Evolutionary conservation across 2,113 vertebrate genomes (phyloP), one percentile per base, ranked within the genome.

Genomic region (Rhea pennata): DNA sequence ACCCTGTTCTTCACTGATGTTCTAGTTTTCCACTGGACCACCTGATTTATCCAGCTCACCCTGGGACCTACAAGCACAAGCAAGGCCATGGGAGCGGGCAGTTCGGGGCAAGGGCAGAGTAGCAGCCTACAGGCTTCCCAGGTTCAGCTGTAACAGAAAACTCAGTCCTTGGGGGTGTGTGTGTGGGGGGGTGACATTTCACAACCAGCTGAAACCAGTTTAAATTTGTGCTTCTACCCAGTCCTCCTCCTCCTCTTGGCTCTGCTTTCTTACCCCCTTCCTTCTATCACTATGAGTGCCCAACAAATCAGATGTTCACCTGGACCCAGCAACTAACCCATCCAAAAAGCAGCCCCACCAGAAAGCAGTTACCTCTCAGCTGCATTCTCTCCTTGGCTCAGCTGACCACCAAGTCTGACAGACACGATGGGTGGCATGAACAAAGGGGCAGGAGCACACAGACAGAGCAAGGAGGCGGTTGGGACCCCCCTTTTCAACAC

Each of bases 11-110:
- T 80, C 0, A 0, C 15, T 19, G 26, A 5, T 46, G 59, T 26
- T 21, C 2, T 72, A 8, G 8, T 83, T 87, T 88, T 73, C 10
- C 33, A 26, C 2, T 3, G 44, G 24, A 19, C 33, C 2, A 14
- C 27, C 10, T 4, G 6, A 26, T 40, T 66, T 19, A 39, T 3
- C 17, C 8, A 3, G 26, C 27, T 93, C 64, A 10, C 12, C 7
- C 29, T 9, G 31, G 2, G 23, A 40, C 50, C 50, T 1, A 10
- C 16, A 21, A 62, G 29, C 22, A 33, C 0, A 3, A 87, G 27
- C 9, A 10, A 36, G 71, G 19, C 8, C 33, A 33, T 5, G 19
- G 46, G 40, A 65, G 33, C 8, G 6, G 0, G 1, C 2, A 17
- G 31, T 22, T 17, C 9, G 44, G 10, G 6, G 9, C 24, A 58